Evolutionary conservation across 1,140 invertebrate genomes (phyloP), one percentile per base, ranked within the genome.

Genomic region (Dryas iulia): DNA sequence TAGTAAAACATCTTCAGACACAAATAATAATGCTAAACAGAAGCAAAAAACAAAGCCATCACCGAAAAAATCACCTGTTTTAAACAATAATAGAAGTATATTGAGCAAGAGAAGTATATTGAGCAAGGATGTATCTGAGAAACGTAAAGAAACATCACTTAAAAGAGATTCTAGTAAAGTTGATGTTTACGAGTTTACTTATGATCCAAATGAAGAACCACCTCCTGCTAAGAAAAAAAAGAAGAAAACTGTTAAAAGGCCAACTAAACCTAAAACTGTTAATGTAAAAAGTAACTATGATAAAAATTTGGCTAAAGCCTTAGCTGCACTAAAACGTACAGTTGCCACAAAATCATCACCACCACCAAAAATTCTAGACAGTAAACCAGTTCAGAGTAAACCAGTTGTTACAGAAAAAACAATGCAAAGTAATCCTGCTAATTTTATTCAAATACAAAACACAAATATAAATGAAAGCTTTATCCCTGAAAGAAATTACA

Each of bases 101-200:
- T 35, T 21, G 39, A 47, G 14, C 7, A 47, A 47, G 21, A 18
- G 11, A 35, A 28, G 14, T 26, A 18, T 2, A 61, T 35, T 21
- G 39, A 47, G 14, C 7, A 47, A 47, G 21, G 39, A 21, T 47
- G 10, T 21, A 47, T 47, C 18, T 47, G 39, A 47, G 18, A 47
- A 47, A 28, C 71, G 84, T 11, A 79, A 74, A 25, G 84, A 83
- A 52, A 71, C 74, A 24, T 54, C 66, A 52, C 56, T 76, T 5
- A 78, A 83, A 69, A 76, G 76, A 63, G 72, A 81, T 64, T 71
- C 79, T 24, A 79, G 72, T 63, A 80, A 84, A 31, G 54, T 82
- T 64, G 89, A 87, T 81, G 71, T 89, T 24, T 91, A 91, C 77
- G 89, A 91, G 59, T 91, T 91, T 26, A 91, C 87, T 33, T 91